A percentile compares a stretch with the other conserved stretches of the same genome.
Evolutionary conservation across 2,888 invertebrate species (phyloP).

Genomic region (Zele albiditarsus): DNA sequence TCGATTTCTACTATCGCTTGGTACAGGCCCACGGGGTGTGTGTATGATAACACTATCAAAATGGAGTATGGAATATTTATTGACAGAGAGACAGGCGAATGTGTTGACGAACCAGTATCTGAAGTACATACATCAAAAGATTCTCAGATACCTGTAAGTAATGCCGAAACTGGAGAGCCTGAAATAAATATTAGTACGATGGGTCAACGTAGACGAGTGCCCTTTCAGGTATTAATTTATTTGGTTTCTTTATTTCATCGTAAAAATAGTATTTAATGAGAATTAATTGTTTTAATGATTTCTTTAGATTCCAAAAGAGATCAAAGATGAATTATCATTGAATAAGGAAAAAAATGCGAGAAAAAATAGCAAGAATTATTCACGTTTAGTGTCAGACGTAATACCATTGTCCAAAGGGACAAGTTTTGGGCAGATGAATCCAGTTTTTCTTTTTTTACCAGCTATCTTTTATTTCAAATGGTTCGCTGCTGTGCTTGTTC

Average conservation of each 20-base stretch:
- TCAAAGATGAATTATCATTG: slow-evolving; percentile 54
- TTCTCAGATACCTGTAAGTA: slow-evolving; percentile 52
- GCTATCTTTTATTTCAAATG: slow-evolving; percentile 65
- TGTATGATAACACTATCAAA: neutral
- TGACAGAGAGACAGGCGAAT: slow-evolving; percentile 67
- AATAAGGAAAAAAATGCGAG: slow-evolving; percentile 43
- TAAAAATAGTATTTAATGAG: neutral
- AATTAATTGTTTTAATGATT: slow-evolving; percentile 16
- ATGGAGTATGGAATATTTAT: slow-evolving; percentile 48
- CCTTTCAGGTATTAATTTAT: slow-evolving; percentile 60
- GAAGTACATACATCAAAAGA: slow-evolving; percentile 36
- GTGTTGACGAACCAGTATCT: slow-evolving; percentile 42
- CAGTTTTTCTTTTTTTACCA: slow-evolving; percentile 63
- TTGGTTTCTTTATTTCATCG: neutral
- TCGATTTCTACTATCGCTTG: neutral
- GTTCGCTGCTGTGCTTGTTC: slow-evolving; percentile 73
- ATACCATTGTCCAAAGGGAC: slow-evolving; percentile 60
- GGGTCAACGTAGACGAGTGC: slow-evolving; percentile 55
- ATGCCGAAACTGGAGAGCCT: slow-evolving; percentile 68
- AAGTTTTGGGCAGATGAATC: slow-evolving; percentile 64
- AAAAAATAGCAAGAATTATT: slow-evolving; percentile 25
- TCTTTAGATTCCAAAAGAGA: slow-evolving; percentile 63
- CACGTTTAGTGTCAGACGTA: slow-evolving; percentile 48
- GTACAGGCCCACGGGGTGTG: neutral
- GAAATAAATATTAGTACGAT: slow-evolving; percentile 52